Percentiles rank a stretch among this genome's conserved stretches.
phyloP scores from a whole-genome alignment of 1,140 invertebrate genomes.

The Drosophila pseudoobscura region DNA sequence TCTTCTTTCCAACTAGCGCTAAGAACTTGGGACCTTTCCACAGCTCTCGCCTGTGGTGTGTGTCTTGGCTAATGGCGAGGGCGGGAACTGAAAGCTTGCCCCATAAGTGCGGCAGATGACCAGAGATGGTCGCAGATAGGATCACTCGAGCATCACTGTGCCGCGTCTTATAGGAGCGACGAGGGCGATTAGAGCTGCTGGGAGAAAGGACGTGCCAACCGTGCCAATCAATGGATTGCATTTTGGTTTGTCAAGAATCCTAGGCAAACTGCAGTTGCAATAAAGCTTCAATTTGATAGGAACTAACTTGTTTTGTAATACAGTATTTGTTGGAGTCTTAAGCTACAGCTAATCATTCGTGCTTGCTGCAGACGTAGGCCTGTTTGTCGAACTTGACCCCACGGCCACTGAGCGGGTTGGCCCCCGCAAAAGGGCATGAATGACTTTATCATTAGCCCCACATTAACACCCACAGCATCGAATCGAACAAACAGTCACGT shows the following conservation, averaged over 20 bases:
- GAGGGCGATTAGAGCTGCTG: too few relatives aligned
- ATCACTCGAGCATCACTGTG: background rate
- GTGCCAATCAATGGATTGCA: too few relatives aligned
- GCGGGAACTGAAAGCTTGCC: slow-evolving; percentile 18
- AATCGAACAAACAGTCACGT: slow-evolving; percentile 13
- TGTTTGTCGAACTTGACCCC: background rate
- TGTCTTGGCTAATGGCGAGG: slow-evolving; percentile 44
- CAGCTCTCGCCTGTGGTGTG: slow-evolving; percentile 35
- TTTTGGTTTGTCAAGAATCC: too few relatives aligned
- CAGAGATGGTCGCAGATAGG: background rate
- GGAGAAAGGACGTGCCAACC: too few relatives aligned
- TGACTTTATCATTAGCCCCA: slow-evolving; percentile 22
- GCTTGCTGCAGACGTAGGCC: background rate
- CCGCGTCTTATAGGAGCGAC: too few relatives aligned
- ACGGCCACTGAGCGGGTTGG: too few relatives aligned
- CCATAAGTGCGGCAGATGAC: background rate
- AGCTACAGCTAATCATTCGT: slow-evolving; percentile 1
- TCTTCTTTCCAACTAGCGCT: background rate
- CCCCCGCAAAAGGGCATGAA: too few relatives aligned
- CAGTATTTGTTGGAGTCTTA: too few relatives aligned
- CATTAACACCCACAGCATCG: slow-evolving; percentile 26
- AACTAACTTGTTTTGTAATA: too few relatives aligned
- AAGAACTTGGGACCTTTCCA: slow-evolving; percentile 33
- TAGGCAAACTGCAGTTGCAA: too few relatives aligned
- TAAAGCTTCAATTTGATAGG: too few relatives aligned